Evolutionary conservation across 2,888 invertebrate genomes (phyloP), one percentile per base, ranked within the genome.

Genomic region (Dryococelus australis): DNA sequence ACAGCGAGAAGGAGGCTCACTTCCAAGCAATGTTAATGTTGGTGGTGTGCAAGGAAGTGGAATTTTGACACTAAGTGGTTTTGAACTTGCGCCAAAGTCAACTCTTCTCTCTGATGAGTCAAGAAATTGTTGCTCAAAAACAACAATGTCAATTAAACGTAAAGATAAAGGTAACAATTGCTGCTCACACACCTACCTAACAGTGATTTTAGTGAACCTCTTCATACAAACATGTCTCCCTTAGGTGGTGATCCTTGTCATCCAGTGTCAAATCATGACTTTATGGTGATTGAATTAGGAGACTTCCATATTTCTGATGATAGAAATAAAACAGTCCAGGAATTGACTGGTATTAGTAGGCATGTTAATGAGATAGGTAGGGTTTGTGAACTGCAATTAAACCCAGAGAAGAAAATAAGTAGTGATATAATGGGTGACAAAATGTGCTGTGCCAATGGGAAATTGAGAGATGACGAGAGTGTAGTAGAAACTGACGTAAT

Each of bases 1-100:
- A 84, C 95, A 95, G 91, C 93, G 95, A 79, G 95, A 95, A 92
- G 95, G 95, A 88, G 96, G 95, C 83, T 94, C 94, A 85, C 91
- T 94, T 89, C 95, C 94, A 1, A 94, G 93, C 88, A 94, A 94
- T 92, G 94, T 94, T 87, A 94, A 94, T 91, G 93, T 86, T 9
- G 89, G 88, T 43, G 87, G 89, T 13, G 87, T 43, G 85, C 53
- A 35, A n/a, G 85, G 85, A 24, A 35, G 83, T 87, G 88, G 88
- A 85, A 88, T 88, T 88, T 86, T 87, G 53, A 88, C 89, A 79
- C 85, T 87, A 47, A 86, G 85, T 87, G 88, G 86, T 83, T 87
- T 86, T 27, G 89, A 88, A 26, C 87, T 84, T 78, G 86, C 83
- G 47, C 85, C 87, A n/a, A 86, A 81, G 35, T 84, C 87, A 27